Conservation (phyloP, 2,888 invertebrate genomes). For the Chrysotoxum bicinctum region DNA sequence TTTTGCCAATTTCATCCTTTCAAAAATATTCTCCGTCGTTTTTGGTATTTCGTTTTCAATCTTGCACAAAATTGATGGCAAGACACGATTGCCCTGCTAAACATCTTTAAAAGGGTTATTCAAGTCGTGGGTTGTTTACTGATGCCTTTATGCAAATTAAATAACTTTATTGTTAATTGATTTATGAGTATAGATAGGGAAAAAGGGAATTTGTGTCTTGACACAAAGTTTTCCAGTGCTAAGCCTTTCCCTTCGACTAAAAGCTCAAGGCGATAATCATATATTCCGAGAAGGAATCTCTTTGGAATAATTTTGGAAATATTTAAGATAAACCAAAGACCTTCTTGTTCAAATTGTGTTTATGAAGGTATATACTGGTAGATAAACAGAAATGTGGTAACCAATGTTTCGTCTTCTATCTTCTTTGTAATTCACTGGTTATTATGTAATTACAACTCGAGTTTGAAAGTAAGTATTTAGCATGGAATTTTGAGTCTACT, state of each 20-base stretch:
- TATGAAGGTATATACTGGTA: too few relatives aligned
- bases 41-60: background rate
- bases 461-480: too few relatives aligned
- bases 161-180: constrained; percentile 70
- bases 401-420: too few relatives aligned
- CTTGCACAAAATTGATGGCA: constrained; percentile 22
- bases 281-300: background rate
- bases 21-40: background rate
- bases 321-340: background rate
- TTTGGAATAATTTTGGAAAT: background rate
- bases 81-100: constrained; percentile 13
- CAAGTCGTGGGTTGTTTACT: constrained; percentile 12
- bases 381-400: too few relatives aligned
- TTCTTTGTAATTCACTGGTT: too few relatives aligned
- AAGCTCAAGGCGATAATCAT: background rate
- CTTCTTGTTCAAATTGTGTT: background rate
- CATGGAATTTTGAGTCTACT: too few relatives aligned
- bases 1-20: background rate
- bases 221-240: background rate
- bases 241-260: background rate
- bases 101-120: constrained; percentile 9
- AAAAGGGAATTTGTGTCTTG: background rate
- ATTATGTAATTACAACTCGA: too few relatives aligned
- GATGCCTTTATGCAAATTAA: constrained; percentile 64
- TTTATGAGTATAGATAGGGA: constrained; percentile 40